A percentile compares a stretch with the other conserved stretches of the same genome.
Conservation (phyloP, 2,797 vertebrate genomes). For the Choloepus didactylus region DNA sequence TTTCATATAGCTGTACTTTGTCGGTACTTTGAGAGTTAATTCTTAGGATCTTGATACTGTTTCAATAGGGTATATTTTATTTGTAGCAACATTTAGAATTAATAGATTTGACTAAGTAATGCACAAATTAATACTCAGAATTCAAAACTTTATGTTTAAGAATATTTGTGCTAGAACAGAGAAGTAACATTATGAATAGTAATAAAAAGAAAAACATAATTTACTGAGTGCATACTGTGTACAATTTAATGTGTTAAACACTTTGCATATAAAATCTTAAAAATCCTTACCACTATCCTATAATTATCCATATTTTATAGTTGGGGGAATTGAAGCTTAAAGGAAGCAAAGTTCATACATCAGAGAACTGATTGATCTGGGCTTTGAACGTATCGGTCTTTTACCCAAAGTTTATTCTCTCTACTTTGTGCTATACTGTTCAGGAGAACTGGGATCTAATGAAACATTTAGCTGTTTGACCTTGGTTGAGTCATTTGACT, state of each 20-base stretch:
- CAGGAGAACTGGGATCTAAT: background rate
- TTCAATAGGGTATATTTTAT: background rate
- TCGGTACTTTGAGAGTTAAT: background rate
- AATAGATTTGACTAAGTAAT: background rate
- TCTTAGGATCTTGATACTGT: background rate
- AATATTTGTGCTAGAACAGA: background rate
- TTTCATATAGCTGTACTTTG: background rate
- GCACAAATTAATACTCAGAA: background rate
- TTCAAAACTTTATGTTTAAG: slow-evolving; percentile 17
- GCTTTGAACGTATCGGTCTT: background rate
- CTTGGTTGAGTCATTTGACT: background rate
- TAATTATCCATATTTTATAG: background rate
- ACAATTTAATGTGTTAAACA: background rate
- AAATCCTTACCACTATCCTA: background rate
- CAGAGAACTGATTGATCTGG: background rate
- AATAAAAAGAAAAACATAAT: background rate
- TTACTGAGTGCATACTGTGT: background rate
- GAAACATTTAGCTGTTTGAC: background rate
- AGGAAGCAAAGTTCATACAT: background rate
- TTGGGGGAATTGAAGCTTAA: background rate
- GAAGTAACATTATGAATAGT: background rate
- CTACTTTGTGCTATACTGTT: background rate
- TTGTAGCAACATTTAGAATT: background rate
- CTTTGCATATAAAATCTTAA: background rate
- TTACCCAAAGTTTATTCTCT: background rate